Evolutionary conservation across 1,140 invertebrate species (phyloP).

Genomic region (Apis laboriosa): DNA sequence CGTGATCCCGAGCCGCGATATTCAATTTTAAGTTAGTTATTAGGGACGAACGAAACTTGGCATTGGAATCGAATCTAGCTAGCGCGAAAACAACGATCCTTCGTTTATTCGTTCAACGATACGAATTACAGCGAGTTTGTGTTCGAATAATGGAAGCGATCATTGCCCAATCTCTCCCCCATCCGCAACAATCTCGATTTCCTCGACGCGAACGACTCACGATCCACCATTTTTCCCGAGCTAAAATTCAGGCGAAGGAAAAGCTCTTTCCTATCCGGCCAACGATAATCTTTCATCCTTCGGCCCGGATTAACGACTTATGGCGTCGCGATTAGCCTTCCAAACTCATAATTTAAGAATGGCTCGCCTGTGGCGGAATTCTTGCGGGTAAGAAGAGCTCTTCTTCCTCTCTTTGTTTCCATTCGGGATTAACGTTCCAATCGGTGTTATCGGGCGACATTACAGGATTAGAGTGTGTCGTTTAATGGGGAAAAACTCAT

Average conservation of each 20-base stretch:
- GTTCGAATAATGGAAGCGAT: too few relatives aligned
- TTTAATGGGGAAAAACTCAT: too few relatives aligned
- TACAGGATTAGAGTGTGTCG: not conserved
- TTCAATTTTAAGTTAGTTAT: not conserved
- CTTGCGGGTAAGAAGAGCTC: not conserved
- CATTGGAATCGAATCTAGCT: too few relatives aligned
- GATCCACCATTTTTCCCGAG: not conserved
- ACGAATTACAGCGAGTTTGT: not conserved
- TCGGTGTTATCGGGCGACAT: constrained; percentile 11
- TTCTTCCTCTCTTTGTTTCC: not conserved
- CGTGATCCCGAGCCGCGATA: too few relatives aligned
- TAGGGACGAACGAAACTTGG: not conserved
- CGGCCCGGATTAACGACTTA: constrained; percentile 14
- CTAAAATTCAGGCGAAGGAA: not conserved
- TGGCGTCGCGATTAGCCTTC: constrained; percentile 7
- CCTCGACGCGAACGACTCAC: not conserved
- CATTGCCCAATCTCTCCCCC: too few relatives aligned
- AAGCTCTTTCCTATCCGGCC: not conserved
- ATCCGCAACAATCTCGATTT: too few relatives aligned
- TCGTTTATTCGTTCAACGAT: not conserved
- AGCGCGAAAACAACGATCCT: too few relatives aligned
- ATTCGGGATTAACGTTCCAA: constrained; percentile 1
- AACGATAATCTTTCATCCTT: not conserved
- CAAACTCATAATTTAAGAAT: constrained; percentile 11
- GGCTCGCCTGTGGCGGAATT: not conserved